Evolutionary conservation across 2,797 vertebrate species (phyloP).

Genomic region (Acrocephalus scirpaceus): DNA sequence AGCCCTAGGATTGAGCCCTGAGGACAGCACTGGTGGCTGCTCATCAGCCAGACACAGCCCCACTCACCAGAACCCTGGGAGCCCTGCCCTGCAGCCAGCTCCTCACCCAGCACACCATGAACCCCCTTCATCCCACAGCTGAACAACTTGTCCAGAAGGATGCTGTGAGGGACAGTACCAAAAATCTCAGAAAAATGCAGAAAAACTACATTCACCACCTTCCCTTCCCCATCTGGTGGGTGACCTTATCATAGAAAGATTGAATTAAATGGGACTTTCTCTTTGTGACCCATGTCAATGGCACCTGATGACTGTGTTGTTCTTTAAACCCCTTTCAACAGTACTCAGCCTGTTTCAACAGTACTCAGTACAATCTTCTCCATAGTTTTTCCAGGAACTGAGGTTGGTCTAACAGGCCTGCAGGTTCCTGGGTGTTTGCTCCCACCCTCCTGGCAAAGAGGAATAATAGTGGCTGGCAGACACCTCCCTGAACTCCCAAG

Average conservation of each 20-base stretch:
- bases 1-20: neutral
- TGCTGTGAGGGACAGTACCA: neutral
- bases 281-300: neutral
- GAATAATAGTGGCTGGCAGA: neutral
- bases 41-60: neutral
- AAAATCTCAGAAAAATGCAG: neutral
- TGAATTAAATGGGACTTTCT: neutral
- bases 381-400: neutral
- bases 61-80: neutral
- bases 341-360: neutral
- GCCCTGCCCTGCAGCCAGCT: neutral
- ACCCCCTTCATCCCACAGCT: neutral
- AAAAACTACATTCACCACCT: neutral
- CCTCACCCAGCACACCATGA: neutral
- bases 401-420: neutral
- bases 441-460: neutral
- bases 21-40: neutral
- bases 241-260: neutral
- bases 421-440: neutral
- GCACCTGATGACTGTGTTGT: neutral
- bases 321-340: neutral
- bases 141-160: neutral
- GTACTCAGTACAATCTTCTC: neutral
- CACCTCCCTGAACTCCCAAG: neutral
- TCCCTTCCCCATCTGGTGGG: too few relatives aligned